A percentile compares a stretch with the other conserved stretches of the same genome.
phyloP scores from a whole-genome alignment of 53 echinoderm and acorn worm species.

The Actinopyga echinites region DNA sequence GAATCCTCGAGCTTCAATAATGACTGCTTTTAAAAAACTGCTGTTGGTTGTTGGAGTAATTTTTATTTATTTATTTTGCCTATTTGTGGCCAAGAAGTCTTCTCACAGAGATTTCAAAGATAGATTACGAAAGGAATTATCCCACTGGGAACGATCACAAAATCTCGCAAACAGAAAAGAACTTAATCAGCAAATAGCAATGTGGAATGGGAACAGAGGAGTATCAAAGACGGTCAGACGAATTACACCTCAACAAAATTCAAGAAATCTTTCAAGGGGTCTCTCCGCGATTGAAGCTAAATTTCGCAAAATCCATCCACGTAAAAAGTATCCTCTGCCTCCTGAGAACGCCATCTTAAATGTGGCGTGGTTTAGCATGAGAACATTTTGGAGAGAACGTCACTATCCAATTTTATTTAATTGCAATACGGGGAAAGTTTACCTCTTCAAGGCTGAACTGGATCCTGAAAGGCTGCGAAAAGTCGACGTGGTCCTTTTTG shows the following conservation, averaged over 20 bases:
- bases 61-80: background rate
- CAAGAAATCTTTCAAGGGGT: background rate
- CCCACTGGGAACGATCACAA: background rate
- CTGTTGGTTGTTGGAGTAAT: background rate
- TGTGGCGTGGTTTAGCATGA: constrained; percentile 18
- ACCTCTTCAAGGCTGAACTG: background rate
- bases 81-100: background rate
- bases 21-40: background rate
- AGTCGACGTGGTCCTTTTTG: constrained; percentile 20
- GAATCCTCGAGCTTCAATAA: background rate
- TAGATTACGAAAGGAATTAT: background rate
- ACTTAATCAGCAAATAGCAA: too few species aligned
- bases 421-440: background rate
- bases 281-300: background rate
- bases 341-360: background rate
- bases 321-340: background rate
- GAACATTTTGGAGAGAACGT: background rate
- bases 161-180: background rate
- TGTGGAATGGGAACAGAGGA: background rate
- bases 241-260: background rate
- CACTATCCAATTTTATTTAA: constrained; percentile 6
- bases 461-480: background rate
- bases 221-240: background rate
- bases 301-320: background rate
- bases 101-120: background rate